Evolutionary conservation across 2,888 invertebrate species (phyloP), one percentile per base, ranked within the genome.

Genomic region (Anoncus sp.): DNA sequence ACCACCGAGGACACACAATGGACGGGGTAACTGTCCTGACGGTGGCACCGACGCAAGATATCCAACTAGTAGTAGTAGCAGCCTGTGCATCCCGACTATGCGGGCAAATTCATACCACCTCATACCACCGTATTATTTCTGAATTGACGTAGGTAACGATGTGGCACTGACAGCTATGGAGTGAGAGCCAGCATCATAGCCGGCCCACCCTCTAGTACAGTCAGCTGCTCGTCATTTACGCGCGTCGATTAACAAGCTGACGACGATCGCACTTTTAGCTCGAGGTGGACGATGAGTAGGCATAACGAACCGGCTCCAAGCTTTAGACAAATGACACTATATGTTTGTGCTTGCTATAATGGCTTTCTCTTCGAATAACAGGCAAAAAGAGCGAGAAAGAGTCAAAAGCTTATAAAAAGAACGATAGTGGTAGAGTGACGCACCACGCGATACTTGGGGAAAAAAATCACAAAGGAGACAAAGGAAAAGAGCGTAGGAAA

Each of bases 101-200:
- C 76, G 81, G 81, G 79, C 66, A 74, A 74, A 81, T 79, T 81
- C 76, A 76, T 76, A 72, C 71, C 76, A 72, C 74, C 77, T 74
- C 74, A 73, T 67, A 69, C 71, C 71, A 67, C 55, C 63, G 66
- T 78, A 81, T 81, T 81, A 79, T 81, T 76, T 81, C 81, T 71
- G 65, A 81, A 81, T 81, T 81, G 76, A 81, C 79, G 76, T 79
- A 71, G 75, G 74, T 77, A 71, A 79, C 81, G 76, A 81, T 77
- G 76, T 78, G 81, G 63, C 79, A 67, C 76, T 79, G 75, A 72
- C 81, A 81, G 79, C 63, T 71, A 62, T 66, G 66, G 62, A 71
- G 62, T 38, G 31, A 27, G 67, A 62, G 62, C 66, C 62, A 35
- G 27, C n/a, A 57, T 47, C 27, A 35, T 38, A 49, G 47, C 16